Conservation (phyloP, 1,140 invertebrate genomes). For the Hyphantria cunea region DNA sequence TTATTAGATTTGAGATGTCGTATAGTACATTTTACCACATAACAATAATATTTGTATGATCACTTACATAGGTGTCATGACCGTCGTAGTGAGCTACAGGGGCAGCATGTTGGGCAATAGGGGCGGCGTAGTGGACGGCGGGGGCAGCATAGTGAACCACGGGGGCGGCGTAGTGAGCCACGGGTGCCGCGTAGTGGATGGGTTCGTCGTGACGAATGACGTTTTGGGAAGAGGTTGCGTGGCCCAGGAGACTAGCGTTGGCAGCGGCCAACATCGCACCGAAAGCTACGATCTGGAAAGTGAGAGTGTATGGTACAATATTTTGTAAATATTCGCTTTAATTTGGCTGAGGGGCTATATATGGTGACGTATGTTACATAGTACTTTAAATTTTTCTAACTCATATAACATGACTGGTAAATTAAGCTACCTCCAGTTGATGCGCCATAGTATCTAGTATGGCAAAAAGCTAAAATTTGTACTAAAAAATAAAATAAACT, state of each 20-base stretch:
- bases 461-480: too few species aligned
- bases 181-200: constrained; percentile 51
- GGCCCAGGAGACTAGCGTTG: constrained; percentile 47
- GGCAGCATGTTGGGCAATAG: constrained; percentile 41
- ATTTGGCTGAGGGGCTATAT: too few species aligned
- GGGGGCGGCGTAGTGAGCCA: constrained; percentile 18
- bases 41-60: too few species aligned
- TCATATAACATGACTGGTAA: too few species aligned
- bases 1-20: background rate
- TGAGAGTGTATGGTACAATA: background rate
- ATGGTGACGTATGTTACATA: too few species aligned
- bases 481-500: too few species aligned
- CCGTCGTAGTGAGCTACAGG: constrained; percentile 54
- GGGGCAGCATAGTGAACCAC: constrained; percentile 49
- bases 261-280: constrained; percentile 54
- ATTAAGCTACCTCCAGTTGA: too few species aligned
- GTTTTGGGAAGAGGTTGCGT: constrained; percentile 69
- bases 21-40: too few species aligned
- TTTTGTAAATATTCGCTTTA: too few species aligned
- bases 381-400: too few species aligned
- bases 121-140: constrained; percentile 47
- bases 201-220: constrained; percentile 63
- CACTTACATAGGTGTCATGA: constrained; percentile 60
- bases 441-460: too few species aligned
- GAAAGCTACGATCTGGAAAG: constrained; percentile 46